Evolutionary conservation across 1,140 invertebrate genomes (phyloP), one percentile per base, ranked within the genome.

Genomic region (Pemphigus obesinymphae): DNA sequence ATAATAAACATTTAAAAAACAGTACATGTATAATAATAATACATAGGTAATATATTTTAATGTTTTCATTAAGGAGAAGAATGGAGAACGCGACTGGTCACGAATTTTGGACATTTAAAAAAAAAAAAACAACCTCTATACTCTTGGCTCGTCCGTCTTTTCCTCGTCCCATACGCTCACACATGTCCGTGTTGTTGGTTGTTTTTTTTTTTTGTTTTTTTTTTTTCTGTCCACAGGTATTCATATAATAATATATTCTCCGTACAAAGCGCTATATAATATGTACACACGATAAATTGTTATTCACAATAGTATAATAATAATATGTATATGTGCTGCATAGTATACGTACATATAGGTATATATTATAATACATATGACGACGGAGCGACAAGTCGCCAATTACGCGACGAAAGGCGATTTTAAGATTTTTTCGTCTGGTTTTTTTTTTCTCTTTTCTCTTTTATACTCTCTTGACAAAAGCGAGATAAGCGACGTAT

Each of bases 51-150:
- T 73, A 73, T 48, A 48, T 73, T 73, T 73, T 73, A 73, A 73
- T 73, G 70, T 73, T 73, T 73, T 73, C 70, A 73, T 73, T 73
- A 73, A 50, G 43, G 29, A 72, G 45, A n/a, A n/a, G n/a, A 73
- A 73, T 31, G 50, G 70, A 73, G 70, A 48, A 73, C 45, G 13
- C 70, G 45, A 31, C 70, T 29, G 70, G 70, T 73, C 70, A 73
- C 70, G 70, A 73, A 50, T 73, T 73, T 73, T 48, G 70, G 70
- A 73, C 70, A 73, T 73, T 29, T 73, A 20, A 29, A 72, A 48
- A 43, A 26, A n/a, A 26, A 58, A 13, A 53, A 13, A 58, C 10
- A 58, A 13, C 26, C 23, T 58, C 40, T 23, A 34, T 68, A 70
- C 40, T 70, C 40, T 70, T 26, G 23, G 37, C 63, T 66, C 63